Evolutionary conservation across 2,888 invertebrate species (phyloP), one percentile per base, ranked within the genome.

Genomic region (Mamestra brassicae): DNA sequence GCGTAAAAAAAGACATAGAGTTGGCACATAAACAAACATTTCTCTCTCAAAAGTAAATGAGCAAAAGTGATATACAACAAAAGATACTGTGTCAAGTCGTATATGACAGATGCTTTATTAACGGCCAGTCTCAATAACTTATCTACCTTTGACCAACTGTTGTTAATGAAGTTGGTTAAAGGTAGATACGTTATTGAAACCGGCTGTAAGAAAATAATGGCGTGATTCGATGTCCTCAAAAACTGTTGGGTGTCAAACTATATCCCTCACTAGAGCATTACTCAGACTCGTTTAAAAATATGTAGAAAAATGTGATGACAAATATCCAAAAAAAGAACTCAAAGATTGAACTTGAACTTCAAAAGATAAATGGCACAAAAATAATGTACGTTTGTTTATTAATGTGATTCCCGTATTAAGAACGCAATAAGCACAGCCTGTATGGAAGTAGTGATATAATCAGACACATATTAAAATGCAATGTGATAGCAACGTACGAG

Each of bases 401-500:
- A 66, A 47, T 64, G 13, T 45, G 17, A 45, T 52, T 45, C 58
- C 2, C 5, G 26, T 61, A 70, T 71, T 61, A 63, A 82, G 62
- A 71, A 65, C 42, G 74, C 57, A 84, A 68, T 79, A 73, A 54
- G 15, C 55, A 7, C 34, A 15, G 3, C 42, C 2, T 50, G 52
- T n/a, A 67, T 71, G n/a, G 55, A 52, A 68, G 47, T 73, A 38
- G 17, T 65, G 17, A 74, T 81, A 74, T 70, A 74, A 81, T 82
- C 66, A 70, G 61, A 45, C 58, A 45, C 73, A 64, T 65, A 81
- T 75, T 76, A 64, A 78, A 78, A 84, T 81, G 70, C 70, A 76
- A 74, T 71, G 57, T 61, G 78, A 76, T 69, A 58, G 55, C 71
- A 66, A 67, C 72, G 34, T 67, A 72, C 50, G 71, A 47, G 65